Base-by-base conservation (phyloP, 1,140 invertebrate genomes). In the Nilaparvata lugens region DNA sequence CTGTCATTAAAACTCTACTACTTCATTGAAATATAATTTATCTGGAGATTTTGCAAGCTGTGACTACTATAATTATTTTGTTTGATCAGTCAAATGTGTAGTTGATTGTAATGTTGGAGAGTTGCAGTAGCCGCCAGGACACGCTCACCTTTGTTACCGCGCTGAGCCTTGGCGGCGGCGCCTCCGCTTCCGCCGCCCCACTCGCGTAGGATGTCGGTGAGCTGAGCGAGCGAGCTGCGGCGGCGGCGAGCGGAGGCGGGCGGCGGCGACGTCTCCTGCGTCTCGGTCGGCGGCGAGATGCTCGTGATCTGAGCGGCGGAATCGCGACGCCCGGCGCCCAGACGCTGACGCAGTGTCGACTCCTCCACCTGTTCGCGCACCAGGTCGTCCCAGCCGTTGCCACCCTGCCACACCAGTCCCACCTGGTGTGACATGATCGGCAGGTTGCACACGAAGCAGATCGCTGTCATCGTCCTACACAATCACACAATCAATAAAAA, bases 391-490 rank as follows among this genome's bases (percentile, higher is more conserved):
- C 90, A 92, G 64, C 91, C 90, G 73, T 93, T 95, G 67, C 89
- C 90, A 42, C 91, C 91, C 70, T 91, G 88, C 90, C 91, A 95
- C 70, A 93, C 85, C 72, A 95, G 74, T 9, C 90, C 91, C 70
- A 94, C 91, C 81, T 95, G 92, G 77, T 95, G 91, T 61, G 88
- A 92, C 68, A 94, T 80, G 71, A 95, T 95, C 63, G 92, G 92
- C 68, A 95, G 81, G 76, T 95, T 93, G 85, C 93, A 95, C 64
- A 95, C 90, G 78, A 95, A 95, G 77, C 92, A 95, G 75, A 95
- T 88, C 71, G 90, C 86, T 69, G 90, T 91, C 89, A 93, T 91
- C 69, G 87, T 91, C 83, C 90, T 93, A 81, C 58, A 77, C 78
- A 18, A 23, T 38, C 28, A 38, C 31, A 35, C 3, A 35, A 35